Evolutionary conservation across 2,888 invertebrate species (phyloP), one percentile per base, ranked within the genome.

Genomic region (Cistogaster globosa): DNA sequence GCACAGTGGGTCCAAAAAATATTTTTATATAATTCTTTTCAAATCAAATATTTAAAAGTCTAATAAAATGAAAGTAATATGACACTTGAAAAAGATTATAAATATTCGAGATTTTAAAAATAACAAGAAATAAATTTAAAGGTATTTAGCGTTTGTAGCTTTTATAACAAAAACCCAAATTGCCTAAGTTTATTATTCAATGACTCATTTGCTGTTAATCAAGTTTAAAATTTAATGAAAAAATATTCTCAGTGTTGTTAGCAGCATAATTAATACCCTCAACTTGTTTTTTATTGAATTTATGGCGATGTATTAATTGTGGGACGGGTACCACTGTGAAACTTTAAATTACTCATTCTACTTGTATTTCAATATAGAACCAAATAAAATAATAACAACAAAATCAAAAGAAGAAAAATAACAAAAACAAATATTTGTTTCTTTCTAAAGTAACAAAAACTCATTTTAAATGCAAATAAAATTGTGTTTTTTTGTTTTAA

Each of bases 341-440:
- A 12, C 18, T 12, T 48, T 51, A 38, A 60, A 26, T 86, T 82
- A 79, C 85, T 82, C 82, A 82, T 83, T 86, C 75, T 69, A 51
- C 68, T 62, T 79, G 71, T 71, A 83, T 67, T 79, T 79, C 57
- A 78, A 71, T 67, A 82, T 78, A 62, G 62, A 78, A 79, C 62
- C 26, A 32, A 58, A 36, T 38, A 36, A 60, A 65, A 55, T 42
- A 71, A 53, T 53, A 78, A 79, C 69, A 79, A 60, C 58, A 69
- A 65, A 71, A n/a, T 32, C 36, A 78, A 76, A 86, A 68, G 14
- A 65, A 80, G 63, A 53, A 51, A 7, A 45, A 72, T n/a, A 68
- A 48, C 14, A 48, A 71, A 20, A 22, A 32, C 62, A 65, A 51
- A 45, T 22, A 58, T 69, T 26, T 26, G 26, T 26, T 26, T n/a